Conservation (phyloP, 2,888 invertebrate species). For the Protodeltote pygarga region DNA sequence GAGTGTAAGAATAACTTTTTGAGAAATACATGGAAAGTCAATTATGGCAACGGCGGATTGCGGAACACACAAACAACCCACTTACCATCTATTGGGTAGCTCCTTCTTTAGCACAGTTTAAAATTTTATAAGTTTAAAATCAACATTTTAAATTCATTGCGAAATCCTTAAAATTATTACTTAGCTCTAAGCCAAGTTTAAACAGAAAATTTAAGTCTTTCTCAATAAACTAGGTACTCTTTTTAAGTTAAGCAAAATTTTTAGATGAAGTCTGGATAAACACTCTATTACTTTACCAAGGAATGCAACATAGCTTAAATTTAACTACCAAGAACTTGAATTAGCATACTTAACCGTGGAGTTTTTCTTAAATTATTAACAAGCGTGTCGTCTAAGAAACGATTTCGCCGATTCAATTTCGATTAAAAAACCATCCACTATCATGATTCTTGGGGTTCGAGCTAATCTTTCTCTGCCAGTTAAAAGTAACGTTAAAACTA, state of each 20-base stretch:
- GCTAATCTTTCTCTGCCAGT: conserved; percentile 45
- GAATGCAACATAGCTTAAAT: conserved; percentile 2
- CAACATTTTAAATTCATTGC: conserved; percentile 16
- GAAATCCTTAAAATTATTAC: conserved; percentile 15
- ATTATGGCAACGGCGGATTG: conserved; percentile 55
- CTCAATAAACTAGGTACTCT: too few relatives aligned
- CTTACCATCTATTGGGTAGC: conserved; percentile 34
- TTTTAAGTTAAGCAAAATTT: conserved; percentile 10
- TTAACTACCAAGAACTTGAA: not conserved
- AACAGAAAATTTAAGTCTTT: too few relatives aligned
- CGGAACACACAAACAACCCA: conserved; percentile 38
- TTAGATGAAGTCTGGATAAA: conserved; percentile 2
- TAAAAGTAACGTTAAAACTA: conserved; percentile 37
- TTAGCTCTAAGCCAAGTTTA: conserved; percentile 16
- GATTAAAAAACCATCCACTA: conserved; percentile 37
- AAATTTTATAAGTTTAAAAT: conserved; percentile 17
- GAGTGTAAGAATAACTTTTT: conserved; percentile 48
- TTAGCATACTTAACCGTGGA: not conserved
- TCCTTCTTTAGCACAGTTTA: conserved; percentile 21
- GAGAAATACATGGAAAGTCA: conserved; percentile 64
- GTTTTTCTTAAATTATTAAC: not conserved
- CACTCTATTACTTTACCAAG: not conserved
- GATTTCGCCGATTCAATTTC: conserved; percentile 32
- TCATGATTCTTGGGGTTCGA: conserved; percentile 15
- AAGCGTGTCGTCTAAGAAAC: not conserved